Base-by-base conservation (phyloP, 1,140 invertebrate species). In the Eciton burchellii region DNA sequence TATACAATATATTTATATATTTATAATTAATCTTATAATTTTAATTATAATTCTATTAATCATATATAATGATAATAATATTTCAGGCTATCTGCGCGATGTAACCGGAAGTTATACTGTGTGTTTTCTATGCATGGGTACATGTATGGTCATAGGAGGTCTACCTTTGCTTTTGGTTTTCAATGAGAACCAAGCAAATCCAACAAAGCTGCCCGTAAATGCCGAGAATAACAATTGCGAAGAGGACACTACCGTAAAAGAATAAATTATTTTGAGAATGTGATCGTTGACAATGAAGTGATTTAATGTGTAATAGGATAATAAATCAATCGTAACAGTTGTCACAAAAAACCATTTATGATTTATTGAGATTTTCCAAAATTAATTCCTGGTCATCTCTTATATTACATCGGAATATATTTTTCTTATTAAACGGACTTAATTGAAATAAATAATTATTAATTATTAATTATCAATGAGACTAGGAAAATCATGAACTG, bases 111-210 rank as follows among this genome's bases (percentile, higher is more conserved):
- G 95, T 68, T 97, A 96, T 88, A 95, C 95, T 0, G 95, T 96
- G 83, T 96, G 96, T 90, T 97, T 96, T 91, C 95, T 96, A 84
- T 96, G 96, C 82, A 97, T 97, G 96, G 96, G 96, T 12, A 95
- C 96, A 4, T 96, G 96, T 86, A 97, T 97, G 96, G 95, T 96
- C 0, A 90, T 96, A 54, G 96, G 96, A 62, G 95, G 96, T 72
- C 91, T 96, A 47, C 96, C 96, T 3, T 90, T 96, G 21, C 91
- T 96, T 29, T 91, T 95, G 12, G 95, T 95, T 92, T 94, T 90
- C 90, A 93, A 84, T 88, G 94, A 90, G 83, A 57, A 68, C 43
- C 72, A 76, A 43, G 26, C 63, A 68, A 68, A 79, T 0, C 90
- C 70, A 90, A 92, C 92, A 91, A 93, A 95, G 91, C 83, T 91